A percentile compares a stretch with the other conserved stretches of the same genome.
Evolutionary conservation across 2,113 vertebrate genomes (phyloP).

Genomic region (Neodon shergylaensis): DNA sequence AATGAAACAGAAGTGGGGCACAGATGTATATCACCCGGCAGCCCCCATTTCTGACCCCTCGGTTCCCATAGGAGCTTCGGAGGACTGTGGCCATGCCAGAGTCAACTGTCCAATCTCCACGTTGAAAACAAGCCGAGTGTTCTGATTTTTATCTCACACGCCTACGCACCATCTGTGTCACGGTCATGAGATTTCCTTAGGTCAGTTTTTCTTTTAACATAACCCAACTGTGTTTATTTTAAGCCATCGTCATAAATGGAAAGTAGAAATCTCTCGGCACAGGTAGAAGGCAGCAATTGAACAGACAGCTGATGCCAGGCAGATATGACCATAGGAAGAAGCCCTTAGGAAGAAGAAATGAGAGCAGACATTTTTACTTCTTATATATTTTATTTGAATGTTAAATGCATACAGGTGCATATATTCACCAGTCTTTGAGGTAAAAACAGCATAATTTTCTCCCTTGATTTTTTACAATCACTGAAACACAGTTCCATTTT

Average conservation of each 20-base stretch:
- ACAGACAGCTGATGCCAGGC: not conserved
- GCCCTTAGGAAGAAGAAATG: not conserved
- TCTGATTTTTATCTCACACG: not conserved
- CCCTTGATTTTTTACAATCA: not conserved
- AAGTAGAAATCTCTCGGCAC: not conserved
- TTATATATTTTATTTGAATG: not conserved
- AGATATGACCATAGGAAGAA: not conserved
- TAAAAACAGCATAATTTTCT: not conserved
- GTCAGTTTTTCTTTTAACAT: not conserved
- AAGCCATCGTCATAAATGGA: not conserved
- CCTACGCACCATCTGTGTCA: not conserved
- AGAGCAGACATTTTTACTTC: not conserved
- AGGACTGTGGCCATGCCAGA: not conserved
- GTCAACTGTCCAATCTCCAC: not conserved
- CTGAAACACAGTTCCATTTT: not conserved
- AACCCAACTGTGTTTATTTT: not conserved
- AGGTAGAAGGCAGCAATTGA: not conserved
- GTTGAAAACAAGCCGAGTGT: not conserved
- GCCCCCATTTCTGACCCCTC: not conserved
- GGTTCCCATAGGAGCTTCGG: not conserved
- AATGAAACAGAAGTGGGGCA: not conserved
- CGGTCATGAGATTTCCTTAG: not conserved
- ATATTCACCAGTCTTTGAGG: not conserved
- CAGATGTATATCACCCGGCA: not conserved
- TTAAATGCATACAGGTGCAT: not conserved